Base-by-base conservation (phyloP, 2,113 vertebrate species). In the Pontoporia blainvillei region DNA sequence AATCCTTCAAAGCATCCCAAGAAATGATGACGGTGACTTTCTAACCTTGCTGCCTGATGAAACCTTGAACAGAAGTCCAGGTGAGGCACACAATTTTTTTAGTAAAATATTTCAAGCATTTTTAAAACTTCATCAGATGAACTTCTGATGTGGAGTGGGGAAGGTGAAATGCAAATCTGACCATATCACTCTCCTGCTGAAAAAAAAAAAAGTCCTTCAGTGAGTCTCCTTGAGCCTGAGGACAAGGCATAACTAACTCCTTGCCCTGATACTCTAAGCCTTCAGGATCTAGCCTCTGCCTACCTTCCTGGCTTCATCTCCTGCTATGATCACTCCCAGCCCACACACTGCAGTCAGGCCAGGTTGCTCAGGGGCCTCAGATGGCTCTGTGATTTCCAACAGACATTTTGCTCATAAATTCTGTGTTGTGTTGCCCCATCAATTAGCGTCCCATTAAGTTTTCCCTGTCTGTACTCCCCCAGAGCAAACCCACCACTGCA, bases 61-160 rank as follows among this genome's bases (percentile, higher is more conserved):
- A 95, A 21, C 0, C 20, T 93, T 97, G 34, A 96, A 79, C 39
- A 78, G 90, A 97, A 78, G 94, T 83, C 18, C 2, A 8, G 98
- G 99, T 99, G 86, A 98, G 98, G 66, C 71, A 71, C 57, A 44
- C 39, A 3, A 79, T 59, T 94, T 93, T 97, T 61, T 83, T 75
- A 91, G 69, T 49, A 94, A 3, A 59, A 71, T 52, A 86, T 93
- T 34, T 1, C 7, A 57, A 95, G 44, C 67, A 36, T 88, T 92
- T 93, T 91, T 66, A 54, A 44, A 96, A 49, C 6, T 21, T 81
- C 14, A 78, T 11, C 90, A 66, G 3, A 69, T 86, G 73, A 85
- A n/a, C 17, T 85, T 91, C 71, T 12, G n/a, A 15, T 23, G 41
- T 21, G 20, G 6, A 41, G 1, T 17, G n/a, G 23, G 52, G 17